Evolutionary conservation across 2,888 invertebrate genomes (phyloP).

Genomic region (Hemicrepidius hirtus): DNA sequence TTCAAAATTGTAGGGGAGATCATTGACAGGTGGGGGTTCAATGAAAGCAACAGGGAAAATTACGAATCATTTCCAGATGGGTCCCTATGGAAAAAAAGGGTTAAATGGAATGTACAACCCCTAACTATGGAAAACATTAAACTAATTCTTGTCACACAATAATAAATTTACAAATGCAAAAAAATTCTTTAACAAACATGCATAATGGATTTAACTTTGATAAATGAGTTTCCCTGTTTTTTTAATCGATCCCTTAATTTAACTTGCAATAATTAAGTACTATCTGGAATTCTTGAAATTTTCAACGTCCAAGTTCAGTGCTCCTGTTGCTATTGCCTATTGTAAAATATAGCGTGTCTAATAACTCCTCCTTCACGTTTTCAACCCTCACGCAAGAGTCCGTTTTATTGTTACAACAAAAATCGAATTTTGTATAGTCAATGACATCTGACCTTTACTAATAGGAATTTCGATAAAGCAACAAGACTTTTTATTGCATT

Average conservation of each 20-base stretch:
- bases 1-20: too few relatives aligned
- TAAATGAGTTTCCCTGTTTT: too few relatives aligned
- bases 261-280: too few relatives aligned
- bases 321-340: constrained; percentile 4
- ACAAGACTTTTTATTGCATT: background rate
- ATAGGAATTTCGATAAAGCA: background rate
- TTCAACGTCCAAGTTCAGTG: constrained; percentile 12
- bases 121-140: background rate
- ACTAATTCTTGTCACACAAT: too few relatives aligned
- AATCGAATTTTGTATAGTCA: constrained; percentile 28
- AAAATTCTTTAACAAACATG: too few relatives aligned
- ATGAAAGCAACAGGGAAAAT: too few relatives aligned
- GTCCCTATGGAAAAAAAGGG: too few relatives aligned
- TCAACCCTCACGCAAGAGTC: constrained; percentile 8
- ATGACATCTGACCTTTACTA: constrained; percentile 21
- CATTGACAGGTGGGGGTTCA: too few relatives aligned
- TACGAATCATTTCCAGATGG: too few relatives aligned
- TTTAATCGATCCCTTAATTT: too few relatives aligned
- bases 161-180: too few relatives aligned
- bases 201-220: too few relatives aligned
- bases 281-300: background rate
- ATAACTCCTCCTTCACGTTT: background rate
- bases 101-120: background rate
- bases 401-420: constrained; percentile 8
- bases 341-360: constrained; percentile 3